Base-by-base conservation (phyloP, 2,888 invertebrate species). In the Antheraea assamensis region DNA sequence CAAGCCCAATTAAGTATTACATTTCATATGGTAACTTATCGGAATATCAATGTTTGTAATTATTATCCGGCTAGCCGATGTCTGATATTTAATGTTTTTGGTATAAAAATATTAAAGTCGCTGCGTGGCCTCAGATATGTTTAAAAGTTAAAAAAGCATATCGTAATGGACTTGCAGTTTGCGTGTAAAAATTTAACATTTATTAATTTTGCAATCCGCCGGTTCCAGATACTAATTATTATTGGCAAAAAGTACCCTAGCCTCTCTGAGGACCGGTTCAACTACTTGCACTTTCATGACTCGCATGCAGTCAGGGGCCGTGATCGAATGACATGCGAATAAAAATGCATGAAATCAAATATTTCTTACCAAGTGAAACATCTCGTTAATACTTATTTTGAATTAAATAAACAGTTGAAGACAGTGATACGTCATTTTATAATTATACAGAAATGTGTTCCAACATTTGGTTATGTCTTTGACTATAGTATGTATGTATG, bases 171-270 rank as follows among this genome's bases (percentile, higher is more conserved):
- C n/a, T 68, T 68, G 68, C 2, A 15, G 35, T 15, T 31, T 68
- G 68, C 68, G 68, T 68, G 68, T 35, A 68, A 68, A 35, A 68
- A 68, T 68, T 35, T 35, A 35, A 52, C 70, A 52, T 30, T 71
- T 71, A 71, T 72, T 68, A 42, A 73, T 70, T 73, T 68, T 42
- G 72, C 66, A 52, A 72, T 49, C 70, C 19, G 27, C 58, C 58
- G 73, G 27, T 70, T 73, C 70, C 70, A 70, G 70, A 70, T 70
- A 70, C 58, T 73, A 73, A 73, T 73, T 73, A 73, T 73, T 27
- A 64, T 64, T 47, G 68, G 73, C 52, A 73, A 70, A 73, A 73
- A 73, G 27, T 30, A 8, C 42, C 71, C 24, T 58, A n/a, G 24
- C 58, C 70, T 70, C 73, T 70, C 70, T 35, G 35, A 24, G n/a